A percentile compares a stretch with the other conserved stretches of the same genome.
Conservation (phyloP, 1,140 invertebrate species). For the Saccostrea glomerata region DNA sequence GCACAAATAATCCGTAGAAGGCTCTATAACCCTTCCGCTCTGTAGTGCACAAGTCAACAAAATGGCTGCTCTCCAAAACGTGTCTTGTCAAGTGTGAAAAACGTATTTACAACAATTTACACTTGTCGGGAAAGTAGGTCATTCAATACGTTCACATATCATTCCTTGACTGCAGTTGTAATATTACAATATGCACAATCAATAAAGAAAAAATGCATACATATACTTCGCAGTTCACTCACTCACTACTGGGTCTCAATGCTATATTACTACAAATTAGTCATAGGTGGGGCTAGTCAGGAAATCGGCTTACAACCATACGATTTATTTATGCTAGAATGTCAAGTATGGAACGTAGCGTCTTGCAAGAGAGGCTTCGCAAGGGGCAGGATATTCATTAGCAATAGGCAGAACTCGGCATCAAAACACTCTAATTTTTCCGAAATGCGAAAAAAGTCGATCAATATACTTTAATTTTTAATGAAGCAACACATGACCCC, state of each 20-base stretch:
- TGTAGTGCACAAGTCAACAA: slow-evolving; percentile 32
- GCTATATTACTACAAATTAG: slow-evolving; percentile 31
- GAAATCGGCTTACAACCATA: slow-evolving; percentile 31
- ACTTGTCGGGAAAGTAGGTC: slow-evolving; percentile 30
- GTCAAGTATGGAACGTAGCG: slow-evolving; percentile 29
- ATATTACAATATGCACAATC: slow-evolving; percentile 27
- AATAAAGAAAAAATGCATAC: background rate
- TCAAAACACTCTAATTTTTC: background rate
- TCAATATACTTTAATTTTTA: slow-evolving; percentile 4
- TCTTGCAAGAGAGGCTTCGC: background rate
- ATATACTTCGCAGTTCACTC: background rate
- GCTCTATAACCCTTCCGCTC: slow-evolving; percentile 23
- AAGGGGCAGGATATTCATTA: background rate
- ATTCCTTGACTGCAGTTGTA: slow-evolving; percentile 16
- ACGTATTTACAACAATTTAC: slow-evolving; percentile 38
- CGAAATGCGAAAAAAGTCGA: background rate
- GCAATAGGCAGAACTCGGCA: background rate
- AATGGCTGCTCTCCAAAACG: slow-evolving; percentile 37
- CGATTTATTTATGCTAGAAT: slow-evolving; percentile 38
- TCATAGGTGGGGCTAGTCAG: slow-evolving; percentile 34
- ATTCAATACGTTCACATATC: slow-evolving; percentile 25
- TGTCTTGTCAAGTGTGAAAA: slow-evolving; percentile 36
- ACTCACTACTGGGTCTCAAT: background rate
- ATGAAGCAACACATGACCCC: slow-evolving; percentile 17
- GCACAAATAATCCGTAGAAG: slow-evolving; percentile 1